Percentiles rank a stretch among this genome's conserved stretches.
Conservation (phyloP, 2,888 invertebrate species). For the Lycaena phlaeas region DNA sequence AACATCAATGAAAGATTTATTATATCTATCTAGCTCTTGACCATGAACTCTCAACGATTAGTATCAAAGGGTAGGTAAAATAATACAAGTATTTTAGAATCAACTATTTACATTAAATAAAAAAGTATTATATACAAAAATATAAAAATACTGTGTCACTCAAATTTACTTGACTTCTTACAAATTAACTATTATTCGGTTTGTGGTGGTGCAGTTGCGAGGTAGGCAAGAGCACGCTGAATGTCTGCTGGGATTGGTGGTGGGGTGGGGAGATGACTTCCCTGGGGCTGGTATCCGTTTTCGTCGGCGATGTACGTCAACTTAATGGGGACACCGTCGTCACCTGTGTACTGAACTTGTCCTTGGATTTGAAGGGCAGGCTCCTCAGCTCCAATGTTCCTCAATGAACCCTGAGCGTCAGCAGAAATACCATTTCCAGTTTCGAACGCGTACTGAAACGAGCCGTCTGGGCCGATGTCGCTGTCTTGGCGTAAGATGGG, state of each 20-base stretch:
- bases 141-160: conserved; percentile 10
- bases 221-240: conserved; percentile 76
- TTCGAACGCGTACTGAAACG: conserved; percentile 72
- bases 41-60: too few species aligned
- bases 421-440: conserved; percentile 77
- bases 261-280: conserved; percentile 75
- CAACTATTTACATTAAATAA: conserved; percentile 20
- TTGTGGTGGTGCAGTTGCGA: conserved; percentile 76
- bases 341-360: conserved; percentile 75
- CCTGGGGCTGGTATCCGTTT: conserved; percentile 78
- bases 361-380: conserved; percentile 73
- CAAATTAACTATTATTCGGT: conserved; percentile 22
- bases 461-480: conserved; percentile 73
- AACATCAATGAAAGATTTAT: too few species aligned
- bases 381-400: conserved; percentile 67
- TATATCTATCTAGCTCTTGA: too few species aligned
- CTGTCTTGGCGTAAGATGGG: conserved; percentile 70
- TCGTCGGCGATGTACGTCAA: conserved; percentile 79
- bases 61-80: not conserved
- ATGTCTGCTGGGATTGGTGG: conserved; percentile 81
- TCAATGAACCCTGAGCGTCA: conserved; percentile 68
- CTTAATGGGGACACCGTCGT: conserved; percentile 74
- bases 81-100: conserved; percentile 9
- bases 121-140: conserved; percentile 15
- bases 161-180: not conserved